Conservation (phyloP, 2,888 invertebrate species). For the Scaptomyza flava region DNA sequence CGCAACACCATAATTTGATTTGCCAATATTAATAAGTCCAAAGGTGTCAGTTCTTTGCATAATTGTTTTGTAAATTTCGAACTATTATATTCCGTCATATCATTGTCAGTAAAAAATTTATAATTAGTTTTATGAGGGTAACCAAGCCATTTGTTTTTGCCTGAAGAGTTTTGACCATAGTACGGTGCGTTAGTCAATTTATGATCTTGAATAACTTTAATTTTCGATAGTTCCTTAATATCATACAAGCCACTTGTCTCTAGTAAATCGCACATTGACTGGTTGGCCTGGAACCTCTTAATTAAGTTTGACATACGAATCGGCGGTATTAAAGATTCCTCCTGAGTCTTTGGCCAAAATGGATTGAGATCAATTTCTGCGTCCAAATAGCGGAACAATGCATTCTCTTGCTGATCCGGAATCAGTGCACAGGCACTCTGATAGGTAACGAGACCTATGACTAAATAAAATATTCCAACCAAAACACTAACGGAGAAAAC, state of each 20-base stretch:
- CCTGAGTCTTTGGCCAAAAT: slow-evolving; percentile 72
- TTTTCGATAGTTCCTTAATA: slow-evolving; percentile 23
- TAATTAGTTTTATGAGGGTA: no score
- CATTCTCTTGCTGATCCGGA: slow-evolving; percentile 87
- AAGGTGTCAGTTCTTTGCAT: neutral
- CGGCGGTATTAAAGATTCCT: slow-evolving; percentile 38
- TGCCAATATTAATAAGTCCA: neutral
- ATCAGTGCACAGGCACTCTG: slow-evolving; percentile 92
- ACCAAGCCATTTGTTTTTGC: no score
- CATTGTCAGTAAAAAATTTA: no score
- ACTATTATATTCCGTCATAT: neutral
- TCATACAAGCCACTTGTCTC: slow-evolving; percentile 43
- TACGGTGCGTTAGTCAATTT: neutral
- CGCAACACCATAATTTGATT: neutral
- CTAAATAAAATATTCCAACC: slow-evolving; percentile 88
- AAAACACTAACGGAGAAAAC: slow-evolving; percentile 89
- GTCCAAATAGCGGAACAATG: slow-evolving; percentile 87
- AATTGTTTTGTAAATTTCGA: neutral
- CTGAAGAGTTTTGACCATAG: no score
- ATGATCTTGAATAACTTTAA: neutral
- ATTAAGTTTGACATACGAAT: slow-evolving; percentile 83
- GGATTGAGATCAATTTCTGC: slow-evolving; percentile 86
- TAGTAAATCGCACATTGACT: slow-evolving; percentile 88
- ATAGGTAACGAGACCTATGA: slow-evolving; percentile 88
- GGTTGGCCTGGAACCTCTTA: slow-evolving; percentile 89